phyloP scores from a whole-genome alignment of 1,140 invertebrate species.

The Drosophila takahashii region DNA sequence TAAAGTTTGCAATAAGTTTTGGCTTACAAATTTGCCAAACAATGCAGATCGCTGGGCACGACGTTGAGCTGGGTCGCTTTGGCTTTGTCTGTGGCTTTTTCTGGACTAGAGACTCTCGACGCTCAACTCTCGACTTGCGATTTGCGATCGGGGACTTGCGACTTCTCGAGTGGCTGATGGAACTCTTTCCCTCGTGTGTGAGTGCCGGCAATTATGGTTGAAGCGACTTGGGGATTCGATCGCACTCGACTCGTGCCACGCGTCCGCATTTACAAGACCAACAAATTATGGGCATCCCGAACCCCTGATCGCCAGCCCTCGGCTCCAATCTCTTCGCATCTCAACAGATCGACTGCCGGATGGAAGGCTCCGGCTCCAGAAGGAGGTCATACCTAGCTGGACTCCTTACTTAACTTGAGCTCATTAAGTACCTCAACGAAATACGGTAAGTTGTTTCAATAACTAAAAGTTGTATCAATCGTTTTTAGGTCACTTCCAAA shows the following conservation, averaged over 20 bases:
- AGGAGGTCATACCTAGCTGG: background rate
- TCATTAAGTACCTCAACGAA: background rate
- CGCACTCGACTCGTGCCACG: constrained; percentile 67
- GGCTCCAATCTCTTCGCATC: background rate
- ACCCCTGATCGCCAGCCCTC: too few species aligned
- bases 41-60: constrained; percentile 74
- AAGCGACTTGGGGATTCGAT: constrained; percentile 27
- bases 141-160: background rate
- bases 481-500: too few species aligned
- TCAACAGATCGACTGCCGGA: background rate
- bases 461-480: too few species aligned
- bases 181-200: constrained; percentile 13
- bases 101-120: constrained; percentile 7
- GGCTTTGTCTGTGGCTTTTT: constrained; percentile 2
- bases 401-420: background rate
- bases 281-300: constrained; percentile 30
- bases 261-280: constrained; percentile 44
- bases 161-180: constrained; percentile 23
- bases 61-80: constrained; percentile 28
- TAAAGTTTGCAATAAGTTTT: constrained; percentile 53
- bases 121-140: background rate
- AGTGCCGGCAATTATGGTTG: constrained; percentile 53
- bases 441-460: background rate
- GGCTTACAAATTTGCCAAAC: constrained; percentile 76
- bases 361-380: constrained; percentile 1